These are phyloP conservation scores for Ascaphus truei DNA, from an alignment of 2,113 vertebrate species.

Conservation along the genomic window DNA sequence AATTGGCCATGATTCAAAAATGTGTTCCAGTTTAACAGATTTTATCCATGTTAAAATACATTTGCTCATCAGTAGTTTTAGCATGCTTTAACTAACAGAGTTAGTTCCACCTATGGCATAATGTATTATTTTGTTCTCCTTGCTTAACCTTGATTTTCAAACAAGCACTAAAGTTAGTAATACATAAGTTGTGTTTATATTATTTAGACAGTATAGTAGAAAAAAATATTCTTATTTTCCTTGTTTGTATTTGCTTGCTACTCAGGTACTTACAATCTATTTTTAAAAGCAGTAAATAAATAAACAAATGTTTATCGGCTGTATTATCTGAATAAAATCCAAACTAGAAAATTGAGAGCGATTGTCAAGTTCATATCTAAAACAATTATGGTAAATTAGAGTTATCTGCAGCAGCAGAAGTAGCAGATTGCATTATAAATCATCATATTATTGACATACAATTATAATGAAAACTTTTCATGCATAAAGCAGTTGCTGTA, in stretches of 20 bases:
- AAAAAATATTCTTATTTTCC: neutral
- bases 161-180: too few species aligned
- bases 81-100: too few species aligned
- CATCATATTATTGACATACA: constrained; percentile 72
- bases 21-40: too few species aligned
- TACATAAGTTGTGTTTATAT: too few species aligned
- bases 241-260: neutral
- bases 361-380: constrained; percentile 63
- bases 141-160: too few species aligned
- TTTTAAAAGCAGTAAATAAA: constrained; percentile 35
- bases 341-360: constrained; percentile 56
- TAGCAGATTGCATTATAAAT: constrained; percentile 71
- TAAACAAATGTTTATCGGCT: constrained; percentile 50
- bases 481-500: constrained; percentile 51
- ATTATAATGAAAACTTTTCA: constrained; percentile 67
- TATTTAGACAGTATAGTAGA: too few species aligned
- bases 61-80: too few species aligned
- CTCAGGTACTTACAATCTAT: constrained; percentile 6
- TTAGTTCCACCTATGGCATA: too few species aligned
- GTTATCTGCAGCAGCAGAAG: constrained; percentile 59
- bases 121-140: too few species aligned
- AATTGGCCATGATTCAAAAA: too few species aligned
- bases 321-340: constrained; percentile 52
- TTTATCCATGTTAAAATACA: too few species aligned
- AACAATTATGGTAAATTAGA: constrained; percentile 65